phyloP scores from a whole-genome alignment of 2,797 vertebrate species.

The Parotocinclus haroldoi region DNA sequence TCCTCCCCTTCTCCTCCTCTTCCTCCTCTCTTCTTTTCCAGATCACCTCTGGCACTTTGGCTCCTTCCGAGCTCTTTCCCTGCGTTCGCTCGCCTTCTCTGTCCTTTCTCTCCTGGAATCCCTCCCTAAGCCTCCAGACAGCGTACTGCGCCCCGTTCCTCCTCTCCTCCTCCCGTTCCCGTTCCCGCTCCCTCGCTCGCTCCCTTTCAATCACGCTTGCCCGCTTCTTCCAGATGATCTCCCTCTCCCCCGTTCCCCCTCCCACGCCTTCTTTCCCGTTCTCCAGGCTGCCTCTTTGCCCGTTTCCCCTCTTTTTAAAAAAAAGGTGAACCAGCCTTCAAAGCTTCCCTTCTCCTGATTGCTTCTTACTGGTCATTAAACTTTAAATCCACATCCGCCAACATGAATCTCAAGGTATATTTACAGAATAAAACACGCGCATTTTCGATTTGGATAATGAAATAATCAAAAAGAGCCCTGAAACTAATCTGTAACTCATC shows the following conservation, averaged over 20 bases:
- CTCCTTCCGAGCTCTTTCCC: slow-evolving; percentile 53
- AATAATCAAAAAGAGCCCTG: slow-evolving; percentile 57
- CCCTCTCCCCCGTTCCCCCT: slow-evolving; percentile 63
- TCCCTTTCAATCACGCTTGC: slow-evolving; percentile 65
- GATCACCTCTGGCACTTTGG: slow-evolving; percentile 50
- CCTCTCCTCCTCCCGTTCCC: slow-evolving; percentile 73
- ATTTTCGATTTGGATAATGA: slow-evolving; percentile 33
- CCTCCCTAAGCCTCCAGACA: slow-evolving; percentile 75
- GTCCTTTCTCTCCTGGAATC: slow-evolving; percentile 76
- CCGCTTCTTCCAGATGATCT: slow-evolving; percentile 79
- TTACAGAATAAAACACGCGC: slow-evolving; percentile 7
- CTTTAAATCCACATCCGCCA: neutral
- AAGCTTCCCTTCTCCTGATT: neutral
- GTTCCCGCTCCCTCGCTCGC: slow-evolving; percentile 63
- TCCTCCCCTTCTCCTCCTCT: slow-evolving; percentile 38
- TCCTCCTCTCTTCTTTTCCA: slow-evolving; percentile 57
- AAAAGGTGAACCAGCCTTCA: too few relatives aligned
- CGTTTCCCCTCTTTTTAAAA: slow-evolving; percentile 45
- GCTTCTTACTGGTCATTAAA: neutral
- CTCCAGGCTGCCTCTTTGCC: slow-evolving; percentile 75
- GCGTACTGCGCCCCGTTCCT: slow-evolving; percentile 69
- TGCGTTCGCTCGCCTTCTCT: slow-evolving; percentile 56
- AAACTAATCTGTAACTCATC: slow-evolving; percentile 41
- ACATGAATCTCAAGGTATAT: neutral
- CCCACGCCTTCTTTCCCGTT: slow-evolving; percentile 74